Conservation (phyloP, 2,797 vertebrate species). For the Amphiprion clarkii region DNA sequence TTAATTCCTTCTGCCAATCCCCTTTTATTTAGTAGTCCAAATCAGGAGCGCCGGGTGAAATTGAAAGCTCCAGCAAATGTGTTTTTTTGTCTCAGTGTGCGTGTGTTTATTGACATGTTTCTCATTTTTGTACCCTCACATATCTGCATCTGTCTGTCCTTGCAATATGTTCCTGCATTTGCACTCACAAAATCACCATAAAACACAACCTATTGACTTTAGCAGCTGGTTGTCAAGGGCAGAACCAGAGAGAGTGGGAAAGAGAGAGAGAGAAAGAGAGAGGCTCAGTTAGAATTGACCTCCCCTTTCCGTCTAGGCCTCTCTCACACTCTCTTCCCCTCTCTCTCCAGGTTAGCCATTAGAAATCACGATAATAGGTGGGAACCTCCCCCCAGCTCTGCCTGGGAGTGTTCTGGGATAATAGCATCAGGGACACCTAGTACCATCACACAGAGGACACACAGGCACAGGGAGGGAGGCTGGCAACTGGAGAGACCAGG, state of each 20-base stretch:
- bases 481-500: slow-evolving; percentile 63
- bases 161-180: slow-evolving; percentile 16
- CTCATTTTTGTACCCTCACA: neutral
- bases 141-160: slow-evolving; percentile 1
- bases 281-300: slow-evolving; percentile 50
- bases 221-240: slow-evolving; percentile 65
- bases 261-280: slow-evolving; percentile 22
- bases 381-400: slow-evolving; percentile 79
- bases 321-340: slow-evolving; percentile 39
- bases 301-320: slow-evolving; percentile 51
- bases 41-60: slow-evolving; percentile 50
- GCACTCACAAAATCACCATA: slow-evolving; percentile 38
- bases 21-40: slow-evolving; percentile 65
- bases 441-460: slow-evolving; percentile 78
- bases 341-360: slow-evolving; percentile 74
- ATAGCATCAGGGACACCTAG: slow-evolving; percentile 83
- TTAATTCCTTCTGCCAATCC: slow-evolving; percentile 77
- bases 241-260: slow-evolving; percentile 43
- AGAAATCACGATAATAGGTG: slow-evolving; percentile 78
- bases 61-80: slow-evolving; percentile 41
- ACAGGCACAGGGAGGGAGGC: slow-evolving; percentile 67
- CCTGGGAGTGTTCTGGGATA: slow-evolving; percentile 84
- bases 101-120: neutral
- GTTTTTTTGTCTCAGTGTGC: slow-evolving; percentile 2
- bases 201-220: slow-evolving; percentile 48